Evolutionary conservation across 2,888 invertebrate genomes (phyloP).

Genomic region (Alviniconcha strummeri): DNA sequence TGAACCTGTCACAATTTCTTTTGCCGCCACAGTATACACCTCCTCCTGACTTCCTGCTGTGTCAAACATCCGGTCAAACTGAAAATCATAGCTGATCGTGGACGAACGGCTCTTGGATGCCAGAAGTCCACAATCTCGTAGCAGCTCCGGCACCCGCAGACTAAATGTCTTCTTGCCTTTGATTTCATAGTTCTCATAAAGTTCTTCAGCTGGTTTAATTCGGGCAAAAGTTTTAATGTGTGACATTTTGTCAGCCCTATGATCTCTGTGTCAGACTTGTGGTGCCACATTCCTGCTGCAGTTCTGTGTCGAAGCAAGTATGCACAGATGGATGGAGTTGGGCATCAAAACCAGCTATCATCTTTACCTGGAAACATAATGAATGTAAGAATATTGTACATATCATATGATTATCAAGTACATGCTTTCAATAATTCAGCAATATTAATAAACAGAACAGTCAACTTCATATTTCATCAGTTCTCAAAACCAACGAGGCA

Average conservation of each 20-base stretch:
- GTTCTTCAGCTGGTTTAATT: constrained; percentile 60
- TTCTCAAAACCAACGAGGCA: no score
- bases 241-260: constrained; percentile 54
- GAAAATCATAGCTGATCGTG: constrained; percentile 63
- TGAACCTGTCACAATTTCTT: constrained; percentile 64
- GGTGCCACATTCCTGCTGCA: not conserved
- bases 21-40: constrained; percentile 62
- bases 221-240: constrained; percentile 67
- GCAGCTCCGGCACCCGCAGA: constrained; percentile 57
- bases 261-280: not conserved
- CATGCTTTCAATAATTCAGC: no score
- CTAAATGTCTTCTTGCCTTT: constrained; percentile 44
- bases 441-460: no score
- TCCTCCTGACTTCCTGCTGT: constrained; percentile 59
- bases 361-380: no score
- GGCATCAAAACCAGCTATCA: no score
- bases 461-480: no score
- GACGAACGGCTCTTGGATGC: constrained; percentile 35
- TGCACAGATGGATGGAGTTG: no score
- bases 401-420: no score
- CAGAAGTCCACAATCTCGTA: constrained; percentile 49
- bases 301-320: no score
- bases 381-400: no score
- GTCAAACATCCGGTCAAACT: constrained; percentile 63
- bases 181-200: constrained; percentile 61